Evolutionary conservation across 1,140 invertebrate species (phyloP).

Genomic region (Oreohelix idahoensis): DNA sequence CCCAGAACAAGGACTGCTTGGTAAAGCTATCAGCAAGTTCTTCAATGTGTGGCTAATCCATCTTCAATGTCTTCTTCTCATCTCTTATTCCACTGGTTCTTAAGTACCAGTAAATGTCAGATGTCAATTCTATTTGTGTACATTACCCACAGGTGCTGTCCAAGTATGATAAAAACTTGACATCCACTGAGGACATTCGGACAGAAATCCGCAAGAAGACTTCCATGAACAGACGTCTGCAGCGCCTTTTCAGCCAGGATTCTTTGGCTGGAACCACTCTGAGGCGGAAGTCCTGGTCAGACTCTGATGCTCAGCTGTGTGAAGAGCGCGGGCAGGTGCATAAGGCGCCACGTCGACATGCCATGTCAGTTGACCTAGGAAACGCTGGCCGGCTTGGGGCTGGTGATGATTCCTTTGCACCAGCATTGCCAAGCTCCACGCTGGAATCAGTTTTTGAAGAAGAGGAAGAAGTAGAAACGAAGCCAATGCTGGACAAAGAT

Average conservation of each 20-base stretch:
- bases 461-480: not conserved
- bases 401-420: not conserved
- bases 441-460: constrained; percentile 18
- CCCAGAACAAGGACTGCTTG: no score
- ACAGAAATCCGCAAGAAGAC: constrained; percentile 34
- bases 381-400: not conserved
- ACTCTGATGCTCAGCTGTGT: not conserved
- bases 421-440: not conserved
- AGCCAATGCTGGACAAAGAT: constrained; percentile 11
- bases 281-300: constrained; percentile 22
- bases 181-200: not conserved
- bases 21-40: no score
- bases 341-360: constrained; percentile 23
- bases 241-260: constrained; percentile 21
- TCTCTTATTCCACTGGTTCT: no score
- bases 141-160: not conserved
- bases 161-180: constrained; percentile 36
- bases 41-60: no score
- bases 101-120: no score
- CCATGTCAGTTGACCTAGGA: constrained; percentile 15
- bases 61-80: no score
- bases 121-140: no score
- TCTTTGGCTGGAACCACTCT: not conserved
- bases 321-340: not conserved
- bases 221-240: not conserved